Evolutionary conservation across 2,797 vertebrate species (phyloP), one percentile per base, ranked within the genome.

Genomic region (Naso thynnoides): DNA sequence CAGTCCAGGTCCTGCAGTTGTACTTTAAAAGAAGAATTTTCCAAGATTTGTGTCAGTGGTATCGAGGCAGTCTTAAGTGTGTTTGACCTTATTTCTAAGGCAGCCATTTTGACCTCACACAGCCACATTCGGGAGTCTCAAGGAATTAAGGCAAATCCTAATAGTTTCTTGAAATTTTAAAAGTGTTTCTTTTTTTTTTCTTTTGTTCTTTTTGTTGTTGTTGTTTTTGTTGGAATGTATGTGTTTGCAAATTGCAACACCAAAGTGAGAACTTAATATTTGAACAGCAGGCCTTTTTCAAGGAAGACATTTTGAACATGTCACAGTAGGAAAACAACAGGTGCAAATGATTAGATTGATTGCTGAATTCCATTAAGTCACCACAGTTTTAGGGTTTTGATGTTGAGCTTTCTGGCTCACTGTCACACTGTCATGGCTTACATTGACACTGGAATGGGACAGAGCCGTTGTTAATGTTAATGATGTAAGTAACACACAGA

Each of bases 81-180:
- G 50, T 75, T 84, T 85, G 67, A 84, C 81, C 85, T 84, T 70
- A 53, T 80, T 78, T 83, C 69, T 8, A 41, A 44, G 57, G 77
- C 54, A 66, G 79, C 72, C 70, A 82, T 87, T 89, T 81, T 70
- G 75, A 87, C 61, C 38, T 78, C 29, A 60, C 29, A 48, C 16
- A n/a, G 38, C 63, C 57, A 53, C 21, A 70, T 15, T 31, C n/a
- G n/a, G 39, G 13, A 70, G 39, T 31, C 23, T 21, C 1, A 47
- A 42, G 1, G 0, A 65, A 36, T 67, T 5, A 19, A 60, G 29
- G 29, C 23, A 6, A 29, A 42, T 19, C n/a, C 9, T 26, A 15
- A 10, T 48, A 38, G n/a, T n/a, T n/a, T n/a, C n/a, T n/a, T n/a
- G n/a, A n/a, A n/a, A n/a, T n/a, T n/a, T n/a, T n/a, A n/a, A n/a